Conservation (phyloP, 2,113 vertebrate genomes). For the Oxyura jamaicensis region DNA sequence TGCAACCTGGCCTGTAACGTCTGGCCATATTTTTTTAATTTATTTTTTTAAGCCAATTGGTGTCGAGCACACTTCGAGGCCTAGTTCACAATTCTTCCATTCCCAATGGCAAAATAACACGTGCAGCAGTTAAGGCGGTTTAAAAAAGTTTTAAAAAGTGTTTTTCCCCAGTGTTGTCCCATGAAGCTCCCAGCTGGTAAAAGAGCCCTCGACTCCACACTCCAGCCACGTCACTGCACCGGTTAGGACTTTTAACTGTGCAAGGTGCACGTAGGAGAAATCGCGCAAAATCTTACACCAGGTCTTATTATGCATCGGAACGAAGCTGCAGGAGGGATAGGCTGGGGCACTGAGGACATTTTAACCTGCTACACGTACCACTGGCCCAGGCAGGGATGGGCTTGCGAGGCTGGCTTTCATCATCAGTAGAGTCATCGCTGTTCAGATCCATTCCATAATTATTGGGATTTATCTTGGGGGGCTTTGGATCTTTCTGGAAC, state of each 20-base stretch:
- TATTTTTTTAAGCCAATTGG: neutral
- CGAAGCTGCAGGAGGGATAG: neutral
- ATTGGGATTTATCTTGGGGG: constrained; percentile 59
- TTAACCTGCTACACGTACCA: constrained; percentile 69
- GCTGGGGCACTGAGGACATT: no score
- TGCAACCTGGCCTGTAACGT: neutral
- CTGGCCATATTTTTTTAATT: neutral
- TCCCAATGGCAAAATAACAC: neutral
- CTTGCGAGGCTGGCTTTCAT: constrained; percentile 91
- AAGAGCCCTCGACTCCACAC: neutral
- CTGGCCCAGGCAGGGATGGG: constrained; percentile 91
- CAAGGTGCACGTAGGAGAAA: accelerated
- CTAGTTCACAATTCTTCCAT: neutral
- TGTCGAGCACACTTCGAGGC: neutral
- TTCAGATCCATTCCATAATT: constrained; percentile 96
- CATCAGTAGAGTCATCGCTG: constrained; percentile 95
- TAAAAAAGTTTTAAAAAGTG: no score
- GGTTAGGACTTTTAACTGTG: accelerated
- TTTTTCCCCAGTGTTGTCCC: accelerated
- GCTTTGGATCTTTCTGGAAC: constrained; percentile 44
- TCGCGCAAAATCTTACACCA: neutral
- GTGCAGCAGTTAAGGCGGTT: neutral
- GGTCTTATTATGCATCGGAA: accelerated
- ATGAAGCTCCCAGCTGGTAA: neutral
- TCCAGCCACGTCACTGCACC: neutral